Base-by-base conservation (phyloP, 2,797 vertebrate species). In the Danio aesculapii region DNA sequence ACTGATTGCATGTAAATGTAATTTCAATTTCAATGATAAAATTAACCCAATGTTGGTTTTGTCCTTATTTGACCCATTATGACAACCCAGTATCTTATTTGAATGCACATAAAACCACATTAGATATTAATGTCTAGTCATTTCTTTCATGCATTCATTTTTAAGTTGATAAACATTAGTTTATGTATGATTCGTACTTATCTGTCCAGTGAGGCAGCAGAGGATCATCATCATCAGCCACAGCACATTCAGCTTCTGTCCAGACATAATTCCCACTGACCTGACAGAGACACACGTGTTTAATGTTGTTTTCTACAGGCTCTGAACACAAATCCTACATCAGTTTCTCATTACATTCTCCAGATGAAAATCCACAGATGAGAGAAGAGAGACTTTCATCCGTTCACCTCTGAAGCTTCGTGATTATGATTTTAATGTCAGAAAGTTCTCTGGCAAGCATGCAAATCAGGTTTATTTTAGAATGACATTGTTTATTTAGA, bases 121-220 rank as follows among this genome's bases (percentile, higher is more conserved):
- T 30, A 30, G 30, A 30, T 1, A 30, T 3, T 30, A 30, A 30
- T 30, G 3, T 30, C 30, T 30, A 30, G 30, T 30, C 2, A 49
- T 49, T 2, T 49, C 1, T 49, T 49, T 12, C 47, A 49, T 49
- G 11, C 47, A 49, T 49, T 5, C 5, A 49, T 12, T 49, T 49
- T 2, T 55, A 16, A 41, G 0, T 63, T 30, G 73, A 89, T 72
- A 3, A 44, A 30, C 30, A 1, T 30, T 30, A 4, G 0, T 55
- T 0, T 63, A 89, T 90, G 83, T 6, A 44, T 76, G 13, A 11
- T 16, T 5, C 66, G 21, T 69, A 69, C 66, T 52, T 69, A 69
- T 6, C 66, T 30, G 47, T 0, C 0, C 0, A 14, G 19, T 8
- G 13, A 7, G 17, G 49, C 46, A 69, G 13, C 5, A 52, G 47